Evolutionary conservation across 2,113 vertebrate species (phyloP).

Genomic region (Sapayoa aenigma): DNA sequence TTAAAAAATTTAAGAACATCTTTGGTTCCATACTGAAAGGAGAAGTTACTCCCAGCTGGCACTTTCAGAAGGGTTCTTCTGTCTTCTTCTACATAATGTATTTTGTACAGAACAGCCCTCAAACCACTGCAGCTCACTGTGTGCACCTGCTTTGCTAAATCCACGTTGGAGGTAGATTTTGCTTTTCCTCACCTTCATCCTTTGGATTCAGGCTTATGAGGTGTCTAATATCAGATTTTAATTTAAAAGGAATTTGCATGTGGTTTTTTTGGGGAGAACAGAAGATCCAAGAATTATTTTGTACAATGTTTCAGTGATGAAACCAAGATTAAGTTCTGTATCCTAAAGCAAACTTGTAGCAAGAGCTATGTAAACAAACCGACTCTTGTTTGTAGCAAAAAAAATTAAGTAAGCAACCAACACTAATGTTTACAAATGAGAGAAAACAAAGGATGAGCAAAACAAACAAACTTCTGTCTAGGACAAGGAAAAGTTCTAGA

Average conservation of each 20-base stretch:
- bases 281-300: neutral
- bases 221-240: neutral
- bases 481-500: neutral
- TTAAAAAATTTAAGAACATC: neutral
- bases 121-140: accelerated
- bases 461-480: neutral
- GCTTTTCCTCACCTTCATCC: neutral
- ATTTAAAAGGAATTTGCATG: neutral
- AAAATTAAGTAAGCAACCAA: neutral
- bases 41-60: neutral
- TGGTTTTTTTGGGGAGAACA: neutral
- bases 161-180: neutral
- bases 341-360: neutral
- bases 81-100: neutral
- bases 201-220: neutral
- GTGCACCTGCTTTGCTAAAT: neutral
- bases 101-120: neutral
- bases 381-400: neutral
- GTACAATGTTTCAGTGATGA: neutral
- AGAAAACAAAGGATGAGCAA: neutral
- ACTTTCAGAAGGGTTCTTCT: neutral
- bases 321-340: neutral
- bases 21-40: neutral
- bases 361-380: neutral
- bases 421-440: neutral